Percentiles rank a stretch among this genome's conserved stretches.
Evolutionary conservation across 92 coral and sea anemone species (phyloP).

Genomic region (Actinostola sp.): DNA sequence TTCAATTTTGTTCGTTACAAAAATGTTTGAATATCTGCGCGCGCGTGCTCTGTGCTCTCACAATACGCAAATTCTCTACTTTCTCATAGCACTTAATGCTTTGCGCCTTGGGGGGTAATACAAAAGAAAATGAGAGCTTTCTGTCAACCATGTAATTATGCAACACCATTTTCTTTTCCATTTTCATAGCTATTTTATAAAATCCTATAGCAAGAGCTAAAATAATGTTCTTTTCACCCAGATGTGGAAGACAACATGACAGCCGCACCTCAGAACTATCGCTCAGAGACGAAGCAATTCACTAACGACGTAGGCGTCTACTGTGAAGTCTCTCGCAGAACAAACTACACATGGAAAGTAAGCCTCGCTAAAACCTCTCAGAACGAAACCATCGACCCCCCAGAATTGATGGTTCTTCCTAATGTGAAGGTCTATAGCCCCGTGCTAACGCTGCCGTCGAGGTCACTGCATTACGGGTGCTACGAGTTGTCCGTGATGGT

Average conservation of each 20-base stretch:
- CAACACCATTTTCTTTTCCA: neutral
- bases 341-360: constrained; percentile 65
- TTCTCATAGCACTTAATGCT: no score
- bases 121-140: no score
- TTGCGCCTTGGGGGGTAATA: no score
- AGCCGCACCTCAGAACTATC: constrained; percentile 19
- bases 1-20: no score
- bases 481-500: constrained; percentile 59
- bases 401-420: neutral
- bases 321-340: constrained; percentile 70
- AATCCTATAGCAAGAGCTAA: neutral
- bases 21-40: no score
- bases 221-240: neutral
- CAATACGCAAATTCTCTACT: no score
- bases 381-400: constrained; percentile 18
- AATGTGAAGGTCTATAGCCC: constrained; percentile 21
- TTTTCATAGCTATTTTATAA: neutral
- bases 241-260: constrained; percentile 38
- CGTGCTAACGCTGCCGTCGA: constrained; percentile 30
- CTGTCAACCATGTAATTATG: no score
- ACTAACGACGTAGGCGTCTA: constrained; percentile 42
- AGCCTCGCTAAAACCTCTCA: constrained; percentile 9
- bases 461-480: constrained; percentile 61
- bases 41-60: no score
- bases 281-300: constrained; percentile 48